Conservation (phyloP, 2,888 invertebrate genomes). For the Xiphydria camelus region DNA sequence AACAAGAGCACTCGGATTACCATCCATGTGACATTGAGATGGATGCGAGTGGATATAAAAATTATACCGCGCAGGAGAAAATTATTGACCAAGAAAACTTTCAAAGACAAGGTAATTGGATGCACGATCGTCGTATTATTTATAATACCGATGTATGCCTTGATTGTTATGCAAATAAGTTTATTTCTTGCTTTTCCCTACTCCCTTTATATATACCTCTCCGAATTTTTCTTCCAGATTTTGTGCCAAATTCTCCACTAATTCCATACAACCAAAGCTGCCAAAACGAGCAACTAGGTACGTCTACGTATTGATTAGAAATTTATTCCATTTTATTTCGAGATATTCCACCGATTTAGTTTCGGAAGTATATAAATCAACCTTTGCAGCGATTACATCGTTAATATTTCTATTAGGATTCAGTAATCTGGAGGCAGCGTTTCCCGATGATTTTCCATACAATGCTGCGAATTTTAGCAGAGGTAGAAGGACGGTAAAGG, state of each 20-base stretch:
- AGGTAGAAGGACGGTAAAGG: conserved; percentile 48
- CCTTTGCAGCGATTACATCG: too few species aligned
- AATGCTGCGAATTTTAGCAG: conserved; percentile 23
- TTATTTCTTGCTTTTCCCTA: too few species aligned
- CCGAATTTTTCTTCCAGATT: conserved; percentile 26
- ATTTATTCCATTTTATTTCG: too few species aligned
- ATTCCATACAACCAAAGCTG: conserved; percentile 36
- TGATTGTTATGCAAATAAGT: neutral
- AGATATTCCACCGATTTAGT: too few species aligned
- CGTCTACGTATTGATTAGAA: conserved; percentile 7
- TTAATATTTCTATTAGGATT: conserved; percentile 7
- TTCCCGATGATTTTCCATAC: conserved; percentile 24
- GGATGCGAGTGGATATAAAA: neutral
- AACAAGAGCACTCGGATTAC: conserved; percentile 27
- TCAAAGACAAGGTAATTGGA: neutral
- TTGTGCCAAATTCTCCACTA: conserved; percentile 34
- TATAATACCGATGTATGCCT: neutral
- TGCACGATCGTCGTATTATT: neutral
- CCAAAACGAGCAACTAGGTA: conserved; percentile 39
- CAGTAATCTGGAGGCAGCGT: conserved; percentile 14
- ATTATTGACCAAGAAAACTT: neutral
- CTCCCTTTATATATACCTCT: too few species aligned
- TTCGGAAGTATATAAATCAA: too few species aligned
- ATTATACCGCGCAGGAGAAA: conserved; percentile 1
- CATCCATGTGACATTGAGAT: conserved; percentile 10